phyloP scores from a whole-genome alignment of 2,797 vertebrate genomes.

The Alca torda region DNA sequence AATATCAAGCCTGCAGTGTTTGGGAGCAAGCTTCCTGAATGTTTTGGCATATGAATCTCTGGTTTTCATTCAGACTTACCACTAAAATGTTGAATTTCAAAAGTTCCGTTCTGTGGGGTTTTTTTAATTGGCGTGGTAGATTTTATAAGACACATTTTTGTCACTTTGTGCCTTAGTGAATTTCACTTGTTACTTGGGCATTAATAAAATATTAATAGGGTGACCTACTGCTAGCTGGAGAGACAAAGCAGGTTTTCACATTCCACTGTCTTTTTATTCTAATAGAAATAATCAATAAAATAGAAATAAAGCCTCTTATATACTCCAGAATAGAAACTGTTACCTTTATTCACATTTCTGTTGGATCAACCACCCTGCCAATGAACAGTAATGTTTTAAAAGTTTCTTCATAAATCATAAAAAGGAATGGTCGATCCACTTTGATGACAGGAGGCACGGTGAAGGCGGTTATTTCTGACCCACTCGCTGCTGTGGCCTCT shows the following conservation, averaged over 20 bases:
- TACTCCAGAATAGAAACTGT: neutral
- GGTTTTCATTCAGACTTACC: neutral
- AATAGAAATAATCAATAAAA: neutral
- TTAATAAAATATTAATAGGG: neutral
- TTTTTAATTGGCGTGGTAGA: neutral
- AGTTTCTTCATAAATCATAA: slow-evolving; percentile 89
- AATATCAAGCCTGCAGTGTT: neutral
- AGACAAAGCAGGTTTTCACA: neutral
- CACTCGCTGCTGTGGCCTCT: slow-evolving; percentile 79
- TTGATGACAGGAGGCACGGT: slow-evolving; percentile 79
- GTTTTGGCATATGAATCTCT: neutral
- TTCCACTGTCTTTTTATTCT: slow-evolving; percentile 1
- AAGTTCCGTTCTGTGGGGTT: neutral
- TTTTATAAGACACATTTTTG: neutral
- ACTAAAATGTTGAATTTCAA: neutral
- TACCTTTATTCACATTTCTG: slow-evolving; percentile 65
- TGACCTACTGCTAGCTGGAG: neutral
- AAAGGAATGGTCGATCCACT: slow-evolving; percentile 87
- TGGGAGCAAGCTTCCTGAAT: neutral
- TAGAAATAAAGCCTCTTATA: neutral
- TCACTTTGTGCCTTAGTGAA: neutral
- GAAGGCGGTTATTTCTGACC: slow-evolving; percentile 80
- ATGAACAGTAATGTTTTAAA: slow-evolving; percentile 87
- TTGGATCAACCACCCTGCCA: slow-evolving; percentile 89
- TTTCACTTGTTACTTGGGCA: neutral